A percentile compares a stretch with the other conserved stretches of the same genome.
phyloP scores from a whole-genome alignment of 2,113 vertebrate genomes.

The Pandion haliaetus region DNA sequence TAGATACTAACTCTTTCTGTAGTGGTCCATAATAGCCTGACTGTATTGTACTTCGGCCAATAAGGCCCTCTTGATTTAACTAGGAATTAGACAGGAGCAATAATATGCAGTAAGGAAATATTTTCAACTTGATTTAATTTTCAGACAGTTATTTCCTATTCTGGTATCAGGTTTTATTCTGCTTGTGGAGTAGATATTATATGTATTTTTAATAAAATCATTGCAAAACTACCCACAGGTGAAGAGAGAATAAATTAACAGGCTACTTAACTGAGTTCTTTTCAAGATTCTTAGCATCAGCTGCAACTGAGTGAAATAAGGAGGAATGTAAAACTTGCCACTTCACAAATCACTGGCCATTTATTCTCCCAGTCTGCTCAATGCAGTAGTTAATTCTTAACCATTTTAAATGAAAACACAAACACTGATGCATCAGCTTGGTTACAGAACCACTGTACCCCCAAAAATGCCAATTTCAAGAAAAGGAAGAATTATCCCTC shows the following conservation, averaged over 20 bases:
- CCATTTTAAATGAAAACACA: not conserved
- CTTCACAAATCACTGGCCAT: not conserved
- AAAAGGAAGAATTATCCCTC: not conserved
- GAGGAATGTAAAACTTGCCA: not conserved
- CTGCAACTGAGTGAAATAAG: not conserved
- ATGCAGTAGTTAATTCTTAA: not conserved
- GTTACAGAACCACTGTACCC: not conserved
- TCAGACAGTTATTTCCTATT: not conserved
- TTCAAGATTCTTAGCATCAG: not conserved
- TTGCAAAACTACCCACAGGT: slow-evolving; percentile 11
- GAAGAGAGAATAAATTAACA: slow-evolving; percentile 18
- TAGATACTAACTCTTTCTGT: not conserved
- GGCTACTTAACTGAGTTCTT: slow-evolving; percentile 12
- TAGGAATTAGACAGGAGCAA: not conserved
- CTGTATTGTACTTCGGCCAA: not conserved
- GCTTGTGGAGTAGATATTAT: not conserved
- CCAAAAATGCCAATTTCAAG: not conserved
- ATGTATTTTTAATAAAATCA: not conserved
- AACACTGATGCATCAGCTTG: not conserved
- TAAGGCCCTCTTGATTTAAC: not conserved
- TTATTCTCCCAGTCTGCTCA: not conserved
- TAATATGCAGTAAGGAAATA: not conserved
- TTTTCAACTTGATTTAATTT: not conserved
- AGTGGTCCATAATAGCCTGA: not conserved
- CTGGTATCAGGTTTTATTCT: not conserved